Base-by-base conservation (phyloP, 2,113 vertebrate genomes). In the Callithrix jacchus region DNA sequence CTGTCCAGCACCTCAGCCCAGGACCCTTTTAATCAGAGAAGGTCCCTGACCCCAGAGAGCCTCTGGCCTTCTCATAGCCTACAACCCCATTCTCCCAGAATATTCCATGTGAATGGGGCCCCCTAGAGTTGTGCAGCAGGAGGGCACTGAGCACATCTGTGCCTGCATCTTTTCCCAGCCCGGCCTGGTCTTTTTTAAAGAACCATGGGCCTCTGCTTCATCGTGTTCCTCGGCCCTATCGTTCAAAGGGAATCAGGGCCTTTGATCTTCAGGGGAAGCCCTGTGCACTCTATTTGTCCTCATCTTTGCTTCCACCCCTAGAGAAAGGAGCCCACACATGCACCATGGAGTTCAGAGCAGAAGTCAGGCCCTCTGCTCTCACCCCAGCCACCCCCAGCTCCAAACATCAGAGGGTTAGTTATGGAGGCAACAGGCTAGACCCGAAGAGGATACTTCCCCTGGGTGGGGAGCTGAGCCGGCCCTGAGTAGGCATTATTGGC, bases 111-210 rank as follows among this genome's bases (percentile, higher is more conserved):
- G 27, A 6, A 56, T 49, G 42, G 81, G 64, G 17, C 0, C 20
- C 68, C 61, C 56, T 0, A 27, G 49, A 7, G 42, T 3, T 23
- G 17, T 35, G 2, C 58, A 3, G 0, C 47, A 83, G 30, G 54
- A 42, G n/a, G 11, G 12, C 8, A 5, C 52, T 17, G 17, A 35
- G 52, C 13, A 20, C 42, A 18, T 49, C 21, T 13, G 42, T 0
- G 8, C 30, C 4, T 20, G 0, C 1, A 0, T 4, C 32, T 37
- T 11, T 61, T 42, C 27, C 45, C n/a, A 1, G 5, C 47, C 76
- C 1, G 58, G 20, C 14, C 81, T 45, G 5, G 56, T 8, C 16
- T 23, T 32, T 25, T 4, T 6, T 40, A 25, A 56, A 18, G 8
- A 80, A 17, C 4, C 23, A 12, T 8, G 8, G 56, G 56, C n/a